Percentiles rank a stretch among this genome's conserved stretches.
phyloP scores from a whole-genome alignment of 2,797 vertebrate species.

The Gorsachius magnificus region DNA sequence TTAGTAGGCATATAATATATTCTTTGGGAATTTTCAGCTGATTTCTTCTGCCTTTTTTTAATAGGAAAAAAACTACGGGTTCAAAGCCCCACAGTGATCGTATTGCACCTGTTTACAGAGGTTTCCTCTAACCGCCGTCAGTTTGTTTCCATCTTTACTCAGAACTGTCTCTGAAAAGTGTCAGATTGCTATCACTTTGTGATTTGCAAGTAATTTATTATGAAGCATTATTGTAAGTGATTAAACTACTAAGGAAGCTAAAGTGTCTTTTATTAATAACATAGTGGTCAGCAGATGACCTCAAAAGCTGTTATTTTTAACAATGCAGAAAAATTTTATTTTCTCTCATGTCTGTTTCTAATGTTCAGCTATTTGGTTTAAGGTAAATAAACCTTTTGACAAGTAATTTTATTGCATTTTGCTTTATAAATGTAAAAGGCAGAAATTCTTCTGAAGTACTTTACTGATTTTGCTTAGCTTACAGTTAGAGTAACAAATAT shows the following conservation, averaged over 20 bases:
- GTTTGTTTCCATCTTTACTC: background rate
- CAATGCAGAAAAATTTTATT: background rate
- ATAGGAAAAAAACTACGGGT: background rate
- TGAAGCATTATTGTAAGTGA: background rate
- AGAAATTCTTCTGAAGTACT: background rate
- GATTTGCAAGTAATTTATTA: background rate
- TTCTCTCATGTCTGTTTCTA: background rate
- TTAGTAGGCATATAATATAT: background rate
- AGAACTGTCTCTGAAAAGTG: background rate
- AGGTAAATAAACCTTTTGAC: background rate
- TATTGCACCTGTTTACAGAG: background rate
- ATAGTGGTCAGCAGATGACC: background rate
- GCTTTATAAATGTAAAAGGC: background rate
- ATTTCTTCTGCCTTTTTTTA: background rate
- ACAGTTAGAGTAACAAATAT: background rate
- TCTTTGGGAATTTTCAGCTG: background rate
- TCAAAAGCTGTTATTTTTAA: background rate
- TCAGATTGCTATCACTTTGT: background rate
- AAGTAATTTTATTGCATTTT: background rate
- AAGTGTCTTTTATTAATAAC: background rate
- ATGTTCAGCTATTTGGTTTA: background rate
- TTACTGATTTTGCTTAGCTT: background rate
- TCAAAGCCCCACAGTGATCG: background rate
- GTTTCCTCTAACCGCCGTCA: background rate
- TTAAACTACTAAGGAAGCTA: background rate